A percentile compares a stretch with the other conserved stretches of the same genome.
phyloP scores from a whole-genome alignment of 2,797 vertebrate genomes.

The Gallinago nigripennis region DNA sequence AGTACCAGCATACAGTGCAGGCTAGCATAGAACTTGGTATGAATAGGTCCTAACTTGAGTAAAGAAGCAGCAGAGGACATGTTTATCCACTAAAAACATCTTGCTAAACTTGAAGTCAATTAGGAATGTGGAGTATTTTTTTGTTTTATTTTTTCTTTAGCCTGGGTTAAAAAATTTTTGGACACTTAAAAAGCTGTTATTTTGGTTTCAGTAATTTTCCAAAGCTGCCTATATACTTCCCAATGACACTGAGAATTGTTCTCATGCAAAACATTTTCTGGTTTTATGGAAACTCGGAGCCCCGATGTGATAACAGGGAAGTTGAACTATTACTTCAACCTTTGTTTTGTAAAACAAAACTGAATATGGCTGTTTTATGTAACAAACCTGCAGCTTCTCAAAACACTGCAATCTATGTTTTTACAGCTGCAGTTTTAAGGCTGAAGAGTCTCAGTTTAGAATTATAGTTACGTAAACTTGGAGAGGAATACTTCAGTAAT shows the following conservation, averaged over 20 bases:
- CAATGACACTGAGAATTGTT: background rate
- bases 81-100: background rate
- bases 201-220: background rate
- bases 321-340: background rate
- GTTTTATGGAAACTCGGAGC: background rate
- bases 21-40: background rate
- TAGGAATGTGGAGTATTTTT: background rate
- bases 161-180: background rate
- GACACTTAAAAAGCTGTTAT: background rate
- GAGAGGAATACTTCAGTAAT: background rate
- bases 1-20: background rate
- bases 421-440: background rate
- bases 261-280: background rate
- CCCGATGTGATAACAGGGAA: background rate
- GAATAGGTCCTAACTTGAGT: background rate
- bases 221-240: background rate
- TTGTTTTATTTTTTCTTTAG: background rate
- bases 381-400: background rate
- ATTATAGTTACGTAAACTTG: background rate
- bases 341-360: background rate
- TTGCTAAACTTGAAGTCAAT: background rate
- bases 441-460: background rate
- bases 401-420: background rate
- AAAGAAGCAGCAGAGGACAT: background rate
- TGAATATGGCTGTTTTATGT: background rate